Conservation (phyloP, 2,888 invertebrate genomes). For the Campoplex capitator region DNA sequence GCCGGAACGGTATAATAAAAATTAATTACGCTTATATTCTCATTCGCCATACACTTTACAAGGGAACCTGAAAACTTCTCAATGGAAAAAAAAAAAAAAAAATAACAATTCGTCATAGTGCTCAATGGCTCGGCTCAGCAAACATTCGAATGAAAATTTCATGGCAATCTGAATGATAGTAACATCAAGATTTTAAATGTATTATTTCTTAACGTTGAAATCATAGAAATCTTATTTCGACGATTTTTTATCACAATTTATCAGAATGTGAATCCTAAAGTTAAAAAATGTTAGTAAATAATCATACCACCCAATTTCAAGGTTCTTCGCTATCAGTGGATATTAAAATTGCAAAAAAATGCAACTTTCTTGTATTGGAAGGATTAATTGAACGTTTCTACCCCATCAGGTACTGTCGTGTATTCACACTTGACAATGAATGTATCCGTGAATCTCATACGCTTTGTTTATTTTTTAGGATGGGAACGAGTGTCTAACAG, state of each 20-base stretch:
- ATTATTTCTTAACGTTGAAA: too few species aligned
- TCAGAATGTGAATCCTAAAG: too few species aligned
- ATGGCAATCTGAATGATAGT: too few species aligned
- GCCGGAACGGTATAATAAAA: not conserved
- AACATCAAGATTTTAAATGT: too few species aligned
- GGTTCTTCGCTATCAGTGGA: not conserved
- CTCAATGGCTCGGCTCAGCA: not conserved
- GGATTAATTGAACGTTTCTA: not conserved
- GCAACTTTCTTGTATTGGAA: not conserved
- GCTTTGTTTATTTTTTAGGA: conserved; percentile 42
- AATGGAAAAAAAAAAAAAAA: not conserved
- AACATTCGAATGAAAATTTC: too few species aligned
- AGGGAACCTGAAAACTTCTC: not conserved
- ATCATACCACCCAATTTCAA: too few species aligned
- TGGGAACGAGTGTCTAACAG: conserved; percentile 38
- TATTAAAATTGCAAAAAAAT: not conserved
- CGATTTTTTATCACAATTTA: too few species aligned
- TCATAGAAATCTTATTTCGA: too few species aligned
- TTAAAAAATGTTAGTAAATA: too few species aligned
- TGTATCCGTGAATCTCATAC: conserved; percentile 24
- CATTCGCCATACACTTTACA: not conserved
- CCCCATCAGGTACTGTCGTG: conserved; percentile 3
- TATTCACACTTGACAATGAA: conserved; percentile 19
- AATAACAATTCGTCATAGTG: not conserved
- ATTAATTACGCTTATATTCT: not conserved